A percentile compares a stretch with the other conserved stretches of the same genome.
Evolutionary conservation across 2,113 vertebrate genomes (phyloP).

Genomic region (Peromyscus maniculatus): DNA sequence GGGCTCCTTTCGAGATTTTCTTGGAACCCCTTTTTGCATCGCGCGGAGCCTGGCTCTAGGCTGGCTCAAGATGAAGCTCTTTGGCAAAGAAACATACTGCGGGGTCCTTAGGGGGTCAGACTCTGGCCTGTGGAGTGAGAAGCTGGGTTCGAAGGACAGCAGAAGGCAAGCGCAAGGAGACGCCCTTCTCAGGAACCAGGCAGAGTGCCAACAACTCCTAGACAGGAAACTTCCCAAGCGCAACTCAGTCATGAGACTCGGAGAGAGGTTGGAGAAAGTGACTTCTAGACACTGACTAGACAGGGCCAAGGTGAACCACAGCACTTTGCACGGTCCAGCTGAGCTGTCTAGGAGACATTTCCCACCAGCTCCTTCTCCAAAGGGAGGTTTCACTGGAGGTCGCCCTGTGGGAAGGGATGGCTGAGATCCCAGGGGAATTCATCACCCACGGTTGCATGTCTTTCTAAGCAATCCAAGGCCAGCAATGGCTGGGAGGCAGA

Average conservation of each 20-base stretch:
- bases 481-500: not conserved
- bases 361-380: too few species aligned
- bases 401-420: rapidly evolving
- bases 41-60: not conserved
- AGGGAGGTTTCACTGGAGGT: not conserved
- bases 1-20: not conserved
- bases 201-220: slow-evolving; percentile 57
- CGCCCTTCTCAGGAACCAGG: slow-evolving; percentile 57
- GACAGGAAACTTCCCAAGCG: not conserved
- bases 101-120: not conserved
- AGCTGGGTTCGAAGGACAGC: not conserved
- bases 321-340: not conserved
- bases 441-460: not conserved
- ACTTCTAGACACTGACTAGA: not conserved
- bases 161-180: not conserved
- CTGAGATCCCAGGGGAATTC: rapidly evolving
- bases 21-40: not conserved
- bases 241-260: not conserved
- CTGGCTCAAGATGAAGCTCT: not conserved
- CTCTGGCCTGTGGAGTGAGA: not conserved
- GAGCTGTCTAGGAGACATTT: not conserved
- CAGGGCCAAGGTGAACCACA: not conserved
- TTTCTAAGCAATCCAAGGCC: not conserved
- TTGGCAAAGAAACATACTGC: not conserved
- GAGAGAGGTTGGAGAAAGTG: not conserved